Percentiles rank a stretch among this genome's conserved stretches.
phyloP scores from a whole-genome alignment of 2,888 invertebrate genomes.

The Nomada goodeniana region DNA sequence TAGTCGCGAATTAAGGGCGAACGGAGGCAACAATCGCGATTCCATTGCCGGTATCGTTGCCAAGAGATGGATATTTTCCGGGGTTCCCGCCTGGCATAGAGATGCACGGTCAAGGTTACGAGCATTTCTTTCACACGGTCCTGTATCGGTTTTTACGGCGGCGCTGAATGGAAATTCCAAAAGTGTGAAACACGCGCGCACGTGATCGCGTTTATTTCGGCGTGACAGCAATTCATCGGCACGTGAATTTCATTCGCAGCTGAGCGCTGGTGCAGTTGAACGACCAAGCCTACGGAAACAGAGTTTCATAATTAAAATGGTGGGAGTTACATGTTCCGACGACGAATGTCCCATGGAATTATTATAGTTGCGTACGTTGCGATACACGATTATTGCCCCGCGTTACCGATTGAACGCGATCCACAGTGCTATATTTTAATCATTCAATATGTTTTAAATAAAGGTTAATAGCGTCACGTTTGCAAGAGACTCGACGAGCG shows the following conservation, averaged over 20 bases:
- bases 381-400: conserved; percentile 33
- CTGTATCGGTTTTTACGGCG: not conserved
- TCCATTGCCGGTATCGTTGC: conserved; percentile 6
- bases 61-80: not conserved
- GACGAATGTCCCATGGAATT: conserved; percentile 37
- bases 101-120: conserved; percentile 20
- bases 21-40: not conserved
- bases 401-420: conserved; percentile 36
- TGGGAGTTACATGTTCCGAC: conserved; percentile 20
- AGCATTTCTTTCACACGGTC: conserved; percentile 9
- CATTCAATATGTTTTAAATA: too few relatives aligned
- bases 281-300: not conserved
- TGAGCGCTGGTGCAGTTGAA: not conserved
- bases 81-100: not conserved
- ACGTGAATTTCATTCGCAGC: conserved; percentile 5
- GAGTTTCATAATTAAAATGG: conserved; percentile 35
- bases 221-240: conserved; percentile 1
- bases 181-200: not conserved
- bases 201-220: not conserved
- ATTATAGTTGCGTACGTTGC: conserved; percentile 16
- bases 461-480: too few relatives aligned
- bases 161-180: conserved; percentile 8
- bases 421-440: conserved; percentile 20
- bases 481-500: too few relatives aligned
- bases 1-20: conserved; percentile 3